These are phyloP conservation scores for Heliocidaris erythrogramma DNA, from an alignment of 35 echinoderm and acorn worm genomes.

Conservation along the genomic window DNA sequence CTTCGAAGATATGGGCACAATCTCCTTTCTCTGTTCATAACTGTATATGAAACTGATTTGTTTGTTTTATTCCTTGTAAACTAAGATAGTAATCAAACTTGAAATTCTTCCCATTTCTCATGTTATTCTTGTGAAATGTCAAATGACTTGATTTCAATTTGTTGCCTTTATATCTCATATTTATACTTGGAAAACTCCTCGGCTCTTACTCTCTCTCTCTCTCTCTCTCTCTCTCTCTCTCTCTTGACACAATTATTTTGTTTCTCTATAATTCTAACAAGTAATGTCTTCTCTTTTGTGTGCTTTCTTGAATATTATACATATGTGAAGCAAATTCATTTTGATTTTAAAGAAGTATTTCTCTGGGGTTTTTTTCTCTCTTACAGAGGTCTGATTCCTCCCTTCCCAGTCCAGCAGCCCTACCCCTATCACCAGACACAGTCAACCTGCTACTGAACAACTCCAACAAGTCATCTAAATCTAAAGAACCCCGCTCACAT, in stretches of 20 bases:
- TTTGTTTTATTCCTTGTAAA: too few species aligned
- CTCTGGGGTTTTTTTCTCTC: neutral
- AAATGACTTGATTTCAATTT: too few species aligned
- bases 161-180: too few species aligned
- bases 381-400: constrained; percentile 18
- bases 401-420: constrained; percentile 9
- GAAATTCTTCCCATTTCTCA: too few species aligned
- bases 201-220: too few species aligned
- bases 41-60: too few species aligned
- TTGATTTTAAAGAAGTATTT: neutral
- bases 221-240: neutral
- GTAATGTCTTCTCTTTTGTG: neutral
- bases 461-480: constrained; percentile 13
- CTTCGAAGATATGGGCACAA: too few species aligned
- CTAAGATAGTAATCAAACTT: too few species aligned
- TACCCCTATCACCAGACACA: constrained; percentile 58
- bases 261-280: neutral
- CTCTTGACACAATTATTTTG: neutral
- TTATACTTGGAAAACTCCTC: too few species aligned
- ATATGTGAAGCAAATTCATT: neutral
- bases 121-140: too few species aligned
- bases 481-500: constrained; percentile 28
- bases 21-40: too few species aligned
- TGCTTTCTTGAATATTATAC: neutral
- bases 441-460: constrained; percentile 51